These are phyloP conservation scores for Pollenia labialis DNA, from an alignment of 2,888 invertebrate genomes.

Conservation along the genomic window DNA sequence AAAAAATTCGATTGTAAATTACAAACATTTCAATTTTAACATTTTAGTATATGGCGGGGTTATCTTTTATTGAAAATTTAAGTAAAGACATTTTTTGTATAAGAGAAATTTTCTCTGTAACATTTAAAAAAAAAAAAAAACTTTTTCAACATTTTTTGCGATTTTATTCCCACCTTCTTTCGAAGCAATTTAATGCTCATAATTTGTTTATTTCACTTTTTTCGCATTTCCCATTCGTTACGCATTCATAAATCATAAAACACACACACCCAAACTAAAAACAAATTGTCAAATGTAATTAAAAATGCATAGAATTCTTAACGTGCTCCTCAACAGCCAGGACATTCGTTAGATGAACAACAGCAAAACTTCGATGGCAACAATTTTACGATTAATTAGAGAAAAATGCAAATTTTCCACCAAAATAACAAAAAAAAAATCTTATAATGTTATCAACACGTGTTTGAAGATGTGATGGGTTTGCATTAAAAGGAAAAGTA, in stretches of 20 bases:
- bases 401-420: conserved; percentile 81
- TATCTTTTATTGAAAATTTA: too few relatives aligned
- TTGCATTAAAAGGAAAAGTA: conserved; percentile 14
- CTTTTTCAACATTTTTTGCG: conserved; percentile 2
- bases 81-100: too few relatives aligned
- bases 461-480: conserved; percentile 55
- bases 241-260: conserved; percentile 65
- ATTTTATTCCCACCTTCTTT: conserved; percentile 3
- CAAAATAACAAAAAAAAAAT: conserved; percentile 43
- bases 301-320: conserved; percentile 70
- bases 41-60: too few relatives aligned
- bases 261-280: conserved; percentile 42
- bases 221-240: conserved; percentile 66
- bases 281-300: conserved; percentile 69
- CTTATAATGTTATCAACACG: conserved; percentile 72
- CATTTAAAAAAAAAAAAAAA: neutral
- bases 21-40: too few relatives aligned
- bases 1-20: too few relatives aligned
- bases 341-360: conserved; percentile 22
- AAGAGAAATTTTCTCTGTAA: neutral
- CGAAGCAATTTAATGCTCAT: conserved; percentile 62
- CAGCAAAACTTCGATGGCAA: conserved; percentile 29
- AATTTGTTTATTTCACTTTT: conserved; percentile 60
- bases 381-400: conserved; percentile 80
- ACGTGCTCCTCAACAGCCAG: conserved; percentile 43